phyloP scores from a whole-genome alignment of 1,140 invertebrate genomes.

The Myzus persicae region DNA sequence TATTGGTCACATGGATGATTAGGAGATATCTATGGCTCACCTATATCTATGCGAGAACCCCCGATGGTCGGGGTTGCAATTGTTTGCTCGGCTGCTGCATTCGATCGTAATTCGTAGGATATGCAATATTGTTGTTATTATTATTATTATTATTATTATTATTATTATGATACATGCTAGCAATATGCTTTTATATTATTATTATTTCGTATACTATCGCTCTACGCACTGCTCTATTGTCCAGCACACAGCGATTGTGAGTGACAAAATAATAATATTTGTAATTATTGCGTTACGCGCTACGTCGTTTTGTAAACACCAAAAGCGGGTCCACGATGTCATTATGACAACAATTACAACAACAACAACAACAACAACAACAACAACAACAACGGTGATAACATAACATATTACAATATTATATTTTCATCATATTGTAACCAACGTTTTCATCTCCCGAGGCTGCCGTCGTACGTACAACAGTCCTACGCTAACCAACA shows the following conservation, averaged over 20 bases:
- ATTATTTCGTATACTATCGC: neutral
- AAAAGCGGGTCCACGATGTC: neutral
- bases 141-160: neutral
- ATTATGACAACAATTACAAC: neutral
- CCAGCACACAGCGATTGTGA: neutral
- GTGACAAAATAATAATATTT: constrained; percentile 31
- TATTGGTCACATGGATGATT: no score
- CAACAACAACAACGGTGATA: neutral
- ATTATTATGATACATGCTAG: neutral
- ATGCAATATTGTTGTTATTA: no score
- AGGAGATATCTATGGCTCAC: no score
- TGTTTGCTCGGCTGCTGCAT: neutral
- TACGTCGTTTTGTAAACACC: constrained; percentile 31
- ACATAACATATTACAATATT: neutral
- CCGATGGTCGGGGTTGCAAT: neutral
- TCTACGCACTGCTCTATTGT: neutral
- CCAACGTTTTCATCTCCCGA: neutral
- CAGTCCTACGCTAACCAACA: neutral
- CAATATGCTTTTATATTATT: neutral
- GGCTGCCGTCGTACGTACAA: neutral
- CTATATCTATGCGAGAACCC: neutral
- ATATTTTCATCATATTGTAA: neutral
- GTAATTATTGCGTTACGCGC: neutral
- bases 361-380: neutral
- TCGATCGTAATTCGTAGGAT: neutral